phyloP scores from a whole-genome alignment of 2,888 invertebrate species.

The Caenorhabditis auriculariae region DNA sequence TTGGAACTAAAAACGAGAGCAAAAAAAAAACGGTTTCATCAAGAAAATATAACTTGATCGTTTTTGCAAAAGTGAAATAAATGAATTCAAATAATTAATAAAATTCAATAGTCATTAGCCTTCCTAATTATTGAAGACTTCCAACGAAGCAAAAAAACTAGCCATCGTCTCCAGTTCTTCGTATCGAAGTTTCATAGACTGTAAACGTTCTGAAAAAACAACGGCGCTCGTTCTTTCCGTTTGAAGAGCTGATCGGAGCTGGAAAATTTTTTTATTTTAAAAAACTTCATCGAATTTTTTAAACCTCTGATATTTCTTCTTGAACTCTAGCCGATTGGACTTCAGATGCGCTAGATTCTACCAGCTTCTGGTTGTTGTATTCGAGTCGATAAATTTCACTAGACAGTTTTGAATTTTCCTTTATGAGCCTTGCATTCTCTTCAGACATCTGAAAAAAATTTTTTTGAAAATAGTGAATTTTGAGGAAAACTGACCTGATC shows the following conservation, averaged over 20 bases:
- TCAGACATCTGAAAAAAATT: slow-evolving; percentile 11
- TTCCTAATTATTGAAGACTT: too few species aligned
- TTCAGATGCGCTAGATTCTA: too few species aligned
- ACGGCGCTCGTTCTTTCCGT: slow-evolving; percentile 10
- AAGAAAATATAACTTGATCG: too few species aligned
- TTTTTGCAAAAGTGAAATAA: too few species aligned
- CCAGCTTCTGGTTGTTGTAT: slow-evolving; percentile 15
- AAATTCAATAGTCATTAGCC: too few species aligned
- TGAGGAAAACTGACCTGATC: too few species aligned
- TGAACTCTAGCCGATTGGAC: too few species aligned
- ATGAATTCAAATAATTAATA: too few species aligned
- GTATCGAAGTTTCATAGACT: slow-evolving; percentile 14
- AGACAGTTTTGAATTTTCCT: slow-evolving; percentile 35
- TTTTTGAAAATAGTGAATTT: background rate
- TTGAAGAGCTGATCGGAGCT: slow-evolving; percentile 11
- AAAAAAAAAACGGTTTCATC: too few species aligned
- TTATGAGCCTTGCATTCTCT: slow-evolving; percentile 32
- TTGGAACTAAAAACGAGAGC: background rate
- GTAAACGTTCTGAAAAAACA: slow-evolving; percentile 9
- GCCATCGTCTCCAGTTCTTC: slow-evolving; percentile 27
- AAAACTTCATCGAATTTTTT: slow-evolving; percentile 1
- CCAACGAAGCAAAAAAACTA: too few species aligned
- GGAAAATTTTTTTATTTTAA: slow-evolving; percentile 8
- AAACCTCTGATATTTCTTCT: too few species aligned
- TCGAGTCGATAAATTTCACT: slow-evolving; percentile 28